phyloP scores from a whole-genome alignment of 2,113 vertebrate genomes.

The Felis chaus region DNA sequence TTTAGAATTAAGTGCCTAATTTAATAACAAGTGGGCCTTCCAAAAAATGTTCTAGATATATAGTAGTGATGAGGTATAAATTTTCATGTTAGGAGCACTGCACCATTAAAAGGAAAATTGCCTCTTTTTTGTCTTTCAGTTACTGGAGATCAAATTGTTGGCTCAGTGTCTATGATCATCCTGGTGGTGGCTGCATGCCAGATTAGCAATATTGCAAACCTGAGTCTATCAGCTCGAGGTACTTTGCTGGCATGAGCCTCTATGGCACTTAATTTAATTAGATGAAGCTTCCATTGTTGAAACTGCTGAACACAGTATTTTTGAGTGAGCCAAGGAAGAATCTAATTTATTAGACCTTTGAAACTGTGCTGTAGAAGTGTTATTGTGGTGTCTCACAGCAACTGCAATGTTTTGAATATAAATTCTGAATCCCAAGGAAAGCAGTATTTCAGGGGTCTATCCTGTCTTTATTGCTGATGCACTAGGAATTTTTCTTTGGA shows the following conservation, averaged over 20 bases:
- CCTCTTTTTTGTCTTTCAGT: constrained; percentile 58
- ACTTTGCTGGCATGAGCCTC: constrained; percentile 78
- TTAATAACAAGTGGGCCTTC: constrained; percentile 4
- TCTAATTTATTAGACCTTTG: constrained; percentile 84
- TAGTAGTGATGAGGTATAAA: constrained; percentile 25
- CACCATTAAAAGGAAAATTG: constrained; percentile 52
- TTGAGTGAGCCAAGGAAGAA: constrained; percentile 80
- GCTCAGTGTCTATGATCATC: constrained; percentile 56
- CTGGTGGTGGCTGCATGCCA: constrained; percentile 79
- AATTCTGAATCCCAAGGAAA: constrained; percentile 74
- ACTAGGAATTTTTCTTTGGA: constrained; percentile 34
- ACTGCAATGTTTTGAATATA: constrained; percentile 78
- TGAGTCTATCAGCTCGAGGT: constrained; percentile 75
- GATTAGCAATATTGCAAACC: constrained; percentile 79
- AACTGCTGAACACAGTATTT: constrained; percentile 84
- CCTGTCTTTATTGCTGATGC: constrained; percentile 62
- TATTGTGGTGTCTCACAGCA: constrained; percentile 71
- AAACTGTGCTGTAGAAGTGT: constrained; percentile 70
- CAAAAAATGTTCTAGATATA: constrained; percentile 20
- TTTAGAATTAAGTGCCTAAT: constrained; percentile 43
- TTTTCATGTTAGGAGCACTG: constrained; percentile 13
- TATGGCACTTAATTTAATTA: constrained; percentile 88
- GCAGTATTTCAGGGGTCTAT: constrained; percentile 67
- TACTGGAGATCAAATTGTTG: constrained; percentile 68
- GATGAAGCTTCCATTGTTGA: constrained; percentile 79